Percentiles rank a stretch among this genome's conserved stretches.
Evolutionary conservation across 2,797 vertebrate genomes (phyloP).

Genomic region (Halcyon smyrnensis): DNA sequence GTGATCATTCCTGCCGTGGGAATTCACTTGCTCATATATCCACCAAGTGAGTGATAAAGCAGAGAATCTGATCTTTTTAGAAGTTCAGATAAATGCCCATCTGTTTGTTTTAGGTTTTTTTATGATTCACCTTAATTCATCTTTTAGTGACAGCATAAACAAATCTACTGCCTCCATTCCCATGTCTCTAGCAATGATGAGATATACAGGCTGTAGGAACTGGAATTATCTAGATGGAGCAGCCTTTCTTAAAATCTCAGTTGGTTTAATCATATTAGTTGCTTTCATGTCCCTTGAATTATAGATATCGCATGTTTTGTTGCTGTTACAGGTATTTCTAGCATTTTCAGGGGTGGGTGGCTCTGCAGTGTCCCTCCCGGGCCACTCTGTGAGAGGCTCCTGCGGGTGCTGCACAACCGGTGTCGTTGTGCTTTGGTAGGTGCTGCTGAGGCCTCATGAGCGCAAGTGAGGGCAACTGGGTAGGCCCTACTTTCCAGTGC

Average conservation of each 20-base stretch:
- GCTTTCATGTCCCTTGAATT: not conserved
- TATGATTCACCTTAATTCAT: not conserved
- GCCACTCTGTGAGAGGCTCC: too few relatives aligned
- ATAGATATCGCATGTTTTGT: not conserved
- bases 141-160: not conserved
- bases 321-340: not conserved
- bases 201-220: not conserved
- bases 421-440: too few relatives aligned
- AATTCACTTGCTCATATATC: slow-evolving; percentile 6
- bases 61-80: slow-evolving; percentile 20
- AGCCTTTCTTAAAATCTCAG: not conserved
- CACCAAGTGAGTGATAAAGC: not conserved
- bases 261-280: not conserved
- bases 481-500: too few relatives aligned
- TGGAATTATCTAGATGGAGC: not conserved
- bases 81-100: slow-evolving; percentile 10
- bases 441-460: too few relatives aligned
- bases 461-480: too few relatives aligned
- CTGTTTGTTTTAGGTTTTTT: not conserved
- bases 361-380: too few relatives aligned
- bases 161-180: not conserved
- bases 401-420: too few relatives aligned
- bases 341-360: not conserved
- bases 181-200: not conserved
- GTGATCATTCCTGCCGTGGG: slow-evolving; percentile 10